These are phyloP conservation scores for Brachypteracias leptosomus DNA, from an alignment of 2,113 vertebrate species.

Conservation along the genomic window DNA sequence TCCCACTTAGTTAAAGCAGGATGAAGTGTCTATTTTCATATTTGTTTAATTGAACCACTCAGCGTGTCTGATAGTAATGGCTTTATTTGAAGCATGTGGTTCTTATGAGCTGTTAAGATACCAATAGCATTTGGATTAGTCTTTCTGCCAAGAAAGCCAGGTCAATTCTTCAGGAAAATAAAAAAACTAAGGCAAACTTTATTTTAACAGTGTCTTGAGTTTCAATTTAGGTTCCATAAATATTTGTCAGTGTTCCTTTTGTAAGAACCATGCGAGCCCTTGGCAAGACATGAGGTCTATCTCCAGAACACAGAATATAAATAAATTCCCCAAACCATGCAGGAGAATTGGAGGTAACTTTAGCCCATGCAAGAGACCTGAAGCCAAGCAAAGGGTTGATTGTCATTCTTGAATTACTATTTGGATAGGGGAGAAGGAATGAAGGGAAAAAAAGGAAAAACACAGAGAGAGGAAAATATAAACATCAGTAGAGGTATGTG, in stretches of 20 bases:
- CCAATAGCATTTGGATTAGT: slow-evolving; percentile 64
- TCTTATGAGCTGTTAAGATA: slow-evolving; percentile 68
- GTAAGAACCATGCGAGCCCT: slow-evolving; percentile 52
- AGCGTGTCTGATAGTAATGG: slow-evolving; percentile 27
- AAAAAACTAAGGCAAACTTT: slow-evolving; percentile 69
- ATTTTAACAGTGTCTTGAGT: slow-evolving; percentile 73
- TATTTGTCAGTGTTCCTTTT: slow-evolving; percentile 72
- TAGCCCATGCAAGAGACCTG: slow-evolving; percentile 17
- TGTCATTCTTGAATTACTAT: neutral
- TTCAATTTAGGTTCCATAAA: slow-evolving; percentile 76
- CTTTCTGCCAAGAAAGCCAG: slow-evolving; percentile 59
- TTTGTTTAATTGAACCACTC: slow-evolving; percentile 70
- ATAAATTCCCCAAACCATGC: slow-evolving; percentile 56
- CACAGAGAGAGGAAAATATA: neutral
- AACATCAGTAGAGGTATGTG: neutral
- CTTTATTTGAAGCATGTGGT: slow-evolving; percentile 66
- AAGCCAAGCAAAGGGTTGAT: slow-evolving; percentile 16
- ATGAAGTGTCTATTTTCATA: slow-evolving; percentile 68
- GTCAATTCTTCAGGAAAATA: slow-evolving; percentile 64
- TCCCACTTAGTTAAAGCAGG: slow-evolving; percentile 56
- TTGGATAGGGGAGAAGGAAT: slow-evolving; percentile 2
- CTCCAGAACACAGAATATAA: slow-evolving; percentile 60
- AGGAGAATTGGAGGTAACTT: slow-evolving; percentile 38
- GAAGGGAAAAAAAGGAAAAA: neutral
- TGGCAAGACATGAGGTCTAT: slow-evolving; percentile 60